Evolutionary conservation across 2,113 vertebrate species (phyloP).

Genomic region (Rhynchomys soricoides): DNA sequence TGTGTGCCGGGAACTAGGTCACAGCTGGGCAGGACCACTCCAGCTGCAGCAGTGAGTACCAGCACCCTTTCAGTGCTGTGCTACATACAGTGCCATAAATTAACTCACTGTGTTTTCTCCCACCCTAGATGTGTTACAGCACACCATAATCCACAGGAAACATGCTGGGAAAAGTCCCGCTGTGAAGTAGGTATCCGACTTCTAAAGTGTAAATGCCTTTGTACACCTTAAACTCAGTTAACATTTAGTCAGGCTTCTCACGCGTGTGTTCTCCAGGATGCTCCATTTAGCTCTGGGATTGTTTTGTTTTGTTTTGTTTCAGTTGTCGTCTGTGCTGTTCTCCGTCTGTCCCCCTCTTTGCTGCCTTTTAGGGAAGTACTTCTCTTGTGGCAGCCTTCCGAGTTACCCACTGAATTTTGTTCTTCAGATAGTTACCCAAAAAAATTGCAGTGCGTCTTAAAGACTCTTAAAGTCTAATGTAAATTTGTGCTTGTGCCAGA

Average conservation of each 20-base stretch:
- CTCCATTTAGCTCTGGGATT: background rate
- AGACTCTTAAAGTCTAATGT: background rate
- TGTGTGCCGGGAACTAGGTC: background rate
- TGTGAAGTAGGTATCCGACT: conserved; percentile 87
- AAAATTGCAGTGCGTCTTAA: background rate
- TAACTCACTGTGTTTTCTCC: background rate
- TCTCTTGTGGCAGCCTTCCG: background rate
- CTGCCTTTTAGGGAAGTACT: background rate
- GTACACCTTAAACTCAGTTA: background rate
- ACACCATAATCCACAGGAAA: conserved; percentile 91
- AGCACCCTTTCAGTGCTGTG: background rate
- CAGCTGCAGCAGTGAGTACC: background rate
- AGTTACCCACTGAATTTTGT: rapidly evolving
- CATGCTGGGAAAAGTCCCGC: conserved; percentile 89
- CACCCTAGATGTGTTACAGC: conserved; percentile 88
- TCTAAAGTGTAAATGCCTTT: background rate
- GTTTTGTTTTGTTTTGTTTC: background rate
- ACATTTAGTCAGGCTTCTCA: background rate
- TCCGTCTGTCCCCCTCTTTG: background rate
- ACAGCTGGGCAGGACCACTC: background rate
- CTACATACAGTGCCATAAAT: background rate
- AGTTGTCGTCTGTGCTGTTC: background rate
- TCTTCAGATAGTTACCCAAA: background rate
- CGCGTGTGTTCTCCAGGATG: background rate
- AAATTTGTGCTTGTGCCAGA: background rate